Base-by-base conservation (phyloP, 2,113 vertebrate genomes). In the Indicator indicator region DNA sequence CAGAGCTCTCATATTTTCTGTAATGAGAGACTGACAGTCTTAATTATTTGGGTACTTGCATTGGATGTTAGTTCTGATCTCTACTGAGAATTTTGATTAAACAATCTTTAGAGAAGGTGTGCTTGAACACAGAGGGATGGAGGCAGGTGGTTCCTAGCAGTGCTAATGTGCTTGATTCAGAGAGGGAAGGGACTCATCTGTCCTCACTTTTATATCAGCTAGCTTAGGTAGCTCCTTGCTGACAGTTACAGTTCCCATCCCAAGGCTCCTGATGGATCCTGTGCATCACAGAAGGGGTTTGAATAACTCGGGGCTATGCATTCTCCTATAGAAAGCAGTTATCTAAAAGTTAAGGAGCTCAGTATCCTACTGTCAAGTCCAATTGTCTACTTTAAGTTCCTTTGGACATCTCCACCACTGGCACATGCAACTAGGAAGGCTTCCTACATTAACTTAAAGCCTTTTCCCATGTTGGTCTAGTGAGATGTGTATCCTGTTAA, bases 11-110 rank as follows among this genome's bases (percentile, higher is more conserved):
- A 12, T n/a, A 40, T 81, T 88, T 86, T 16, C 50, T 15, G 12
- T 32, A 59, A 86, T 28, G 72, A 65, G 36, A 85, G 5, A 62
- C 26, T 44, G 63, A 65, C 76, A 73, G 50, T 55, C 75, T 93
- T 90, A 88, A 90, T 88, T 63, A 86, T 64, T 86, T 77, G 72
- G 86, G 46, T 56, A 54, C 40, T 90, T 58, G 24, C 0, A 4
- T 80, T 56, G 91, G 76, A 73, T 80, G 63, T 54, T 83, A 48
- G 55, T 44, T 92, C 60, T 80, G 79, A 93, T 79, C 59, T 91
- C 78, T 72, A 82, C 48, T 44, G 86, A 86, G 76, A 69, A 83
- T 88, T 90, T 65, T 70, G 88, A 80, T 83, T 67, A 88, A 90
- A 73, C 20, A 76, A 9, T 69, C 55, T 80, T 73, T 56, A 88